Conservation (phyloP, 2,797 vertebrate genomes). For the Uromys caudimaculatus region DNA sequence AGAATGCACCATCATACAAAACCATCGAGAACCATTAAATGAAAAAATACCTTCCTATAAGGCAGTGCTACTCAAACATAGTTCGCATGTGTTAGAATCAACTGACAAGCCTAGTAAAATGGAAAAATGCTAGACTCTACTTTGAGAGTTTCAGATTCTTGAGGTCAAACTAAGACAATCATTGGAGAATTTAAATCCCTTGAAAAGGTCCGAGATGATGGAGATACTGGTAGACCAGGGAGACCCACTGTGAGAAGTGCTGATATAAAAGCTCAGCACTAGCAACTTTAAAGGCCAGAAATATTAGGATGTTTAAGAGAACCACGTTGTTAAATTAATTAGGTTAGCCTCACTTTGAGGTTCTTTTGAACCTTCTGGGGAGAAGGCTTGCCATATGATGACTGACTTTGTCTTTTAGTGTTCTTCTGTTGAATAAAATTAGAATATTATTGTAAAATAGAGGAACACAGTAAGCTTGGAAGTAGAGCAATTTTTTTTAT, state of each 20-base stretch:
- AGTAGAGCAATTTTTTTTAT: background rate
- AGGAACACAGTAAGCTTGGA: background rate
- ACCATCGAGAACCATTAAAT: background rate
- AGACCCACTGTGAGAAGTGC: background rate
- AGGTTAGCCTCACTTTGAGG: background rate
- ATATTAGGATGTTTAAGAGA: background rate
- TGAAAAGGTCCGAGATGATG: background rate
- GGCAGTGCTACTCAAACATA: background rate
- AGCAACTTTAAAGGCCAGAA: constrained; percentile 2
- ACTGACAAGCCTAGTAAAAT: background rate
- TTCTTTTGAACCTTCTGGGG: background rate
- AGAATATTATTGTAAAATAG: background rate
- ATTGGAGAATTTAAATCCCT: constrained; percentile 12
- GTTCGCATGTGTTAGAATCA: background rate
- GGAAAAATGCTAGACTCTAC: background rate
- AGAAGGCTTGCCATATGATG: background rate
- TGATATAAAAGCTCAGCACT: background rate
- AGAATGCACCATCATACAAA: background rate
- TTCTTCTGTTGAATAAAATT: background rate
- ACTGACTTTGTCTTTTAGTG: background rate
- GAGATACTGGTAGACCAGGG: background rate
- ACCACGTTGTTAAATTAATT: background rate
- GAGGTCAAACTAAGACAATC: background rate
- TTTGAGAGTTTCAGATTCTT: background rate
- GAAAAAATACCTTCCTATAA: background rate